These are phyloP conservation scores for Drosophila parabipectinata DNA, from an alignment of 1,140 invertebrate genomes.

Conservation along the genomic window DNA sequence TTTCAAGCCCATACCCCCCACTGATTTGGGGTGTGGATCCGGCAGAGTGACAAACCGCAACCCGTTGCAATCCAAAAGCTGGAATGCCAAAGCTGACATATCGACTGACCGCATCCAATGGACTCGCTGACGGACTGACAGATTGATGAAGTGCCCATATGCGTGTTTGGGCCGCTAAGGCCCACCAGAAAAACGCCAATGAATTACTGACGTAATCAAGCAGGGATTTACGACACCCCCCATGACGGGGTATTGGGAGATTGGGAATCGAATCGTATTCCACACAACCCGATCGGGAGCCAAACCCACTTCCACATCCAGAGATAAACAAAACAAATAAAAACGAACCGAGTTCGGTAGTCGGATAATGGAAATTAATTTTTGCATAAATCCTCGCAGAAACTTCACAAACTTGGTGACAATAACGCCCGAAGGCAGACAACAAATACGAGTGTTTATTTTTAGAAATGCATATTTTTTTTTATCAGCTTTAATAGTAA, in stretches of 20 bases:
- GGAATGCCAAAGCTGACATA: slow-evolving; percentile 31
- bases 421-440: slow-evolving; percentile 30
- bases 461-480: slow-evolving; percentile 50
- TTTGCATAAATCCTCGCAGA: slow-evolving; percentile 73
- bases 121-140: slow-evolving; percentile 37
- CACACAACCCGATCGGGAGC: slow-evolving; percentile 11
- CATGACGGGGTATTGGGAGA: background rate
- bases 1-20: slow-evolving; percentile 4
- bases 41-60: slow-evolving; percentile 41
- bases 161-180: slow-evolving; percentile 19
- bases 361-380: slow-evolving; percentile 45
- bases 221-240: slow-evolving; percentile 43
- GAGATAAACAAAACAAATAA: slow-evolving; percentile 59
- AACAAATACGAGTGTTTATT: slow-evolving; percentile 29
- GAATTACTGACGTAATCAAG: slow-evolving; percentile 67
- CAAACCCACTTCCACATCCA: slow-evolving; percentile 33
- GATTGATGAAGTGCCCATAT: slow-evolving; percentile 50
- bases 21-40: background rate
- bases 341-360: slow-evolving; percentile 36
- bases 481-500: slow-evolving; percentile 57
- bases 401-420: slow-evolving; percentile 35
- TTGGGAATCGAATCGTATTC: background rate
- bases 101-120: slow-evolving; percentile 47
- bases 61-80: slow-evolving; percentile 17
- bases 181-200: slow-evolving; percentile 32